These are phyloP conservation scores for Stenurella melanura DNA, from an alignment of 2,888 invertebrate genomes.

Conservation along the genomic window DNA sequence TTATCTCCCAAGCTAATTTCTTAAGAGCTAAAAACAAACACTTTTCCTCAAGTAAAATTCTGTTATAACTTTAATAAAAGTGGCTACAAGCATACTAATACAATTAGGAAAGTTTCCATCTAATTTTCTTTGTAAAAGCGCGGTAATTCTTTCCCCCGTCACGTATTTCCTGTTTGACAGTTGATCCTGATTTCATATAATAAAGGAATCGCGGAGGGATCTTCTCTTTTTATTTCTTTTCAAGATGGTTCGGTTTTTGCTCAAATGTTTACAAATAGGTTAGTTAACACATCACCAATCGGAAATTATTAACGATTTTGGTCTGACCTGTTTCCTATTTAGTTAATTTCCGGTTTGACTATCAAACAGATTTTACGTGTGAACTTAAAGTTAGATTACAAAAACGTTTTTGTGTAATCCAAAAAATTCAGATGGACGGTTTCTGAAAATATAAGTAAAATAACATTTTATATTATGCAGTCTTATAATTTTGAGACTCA, in stretches of 20 bases:
- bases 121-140: slow-evolving; percentile 15
- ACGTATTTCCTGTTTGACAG: slow-evolving; percentile 29
- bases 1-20: too few relatives aligned
- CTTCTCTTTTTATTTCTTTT: neutral
- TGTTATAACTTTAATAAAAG: slow-evolving; percentile 11
- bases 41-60: slow-evolving; percentile 1
- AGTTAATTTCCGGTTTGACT: too few relatives aligned
- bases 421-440: too few relatives aligned
- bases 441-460: too few relatives aligned
- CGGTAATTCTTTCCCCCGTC: slow-evolving; percentile 18
- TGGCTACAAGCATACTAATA: slow-evolving; percentile 28
- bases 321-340: neutral
- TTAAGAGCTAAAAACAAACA: neutral
- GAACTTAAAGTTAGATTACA: too few relatives aligned
- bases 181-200: slow-evolving; percentile 34
- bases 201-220: neutral
- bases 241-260: slow-evolving; percentile 3
- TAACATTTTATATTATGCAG: too few relatives aligned
- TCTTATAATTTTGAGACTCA: too few relatives aligned
- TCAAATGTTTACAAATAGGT: slow-evolving; percentile 28
- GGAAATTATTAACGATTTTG: slow-evolving; percentile 1
- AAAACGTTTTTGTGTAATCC: too few relatives aligned
- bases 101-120: slow-evolving; percentile 14
- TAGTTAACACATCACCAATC: neutral
- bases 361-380: too few relatives aligned